A percentile compares a stretch with the other conserved stretches of the same genome.
Conservation (phyloP, 2,113 vertebrate species). For the Cololabis saira region DNA sequence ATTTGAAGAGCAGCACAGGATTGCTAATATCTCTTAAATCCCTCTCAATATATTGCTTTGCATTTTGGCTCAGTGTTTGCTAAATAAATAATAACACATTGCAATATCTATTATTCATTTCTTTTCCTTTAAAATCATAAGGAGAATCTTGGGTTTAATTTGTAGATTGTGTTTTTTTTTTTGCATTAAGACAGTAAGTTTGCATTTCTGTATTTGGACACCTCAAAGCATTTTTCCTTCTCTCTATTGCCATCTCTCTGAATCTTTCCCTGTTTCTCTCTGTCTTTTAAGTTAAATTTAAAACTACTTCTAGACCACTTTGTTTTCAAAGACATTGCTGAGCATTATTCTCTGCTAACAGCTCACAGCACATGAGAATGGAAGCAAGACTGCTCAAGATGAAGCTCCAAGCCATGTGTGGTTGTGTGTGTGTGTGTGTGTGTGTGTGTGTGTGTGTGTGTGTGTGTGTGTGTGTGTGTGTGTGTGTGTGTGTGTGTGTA, state of each 20-base stretch:
- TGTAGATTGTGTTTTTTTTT: too few species aligned
- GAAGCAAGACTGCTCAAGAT: conserved; percentile 49
- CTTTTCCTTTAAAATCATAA: too few species aligned
- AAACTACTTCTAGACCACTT: neutral
- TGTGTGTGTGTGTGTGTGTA: conserved; percentile 9
- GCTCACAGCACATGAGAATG: conserved; percentile 8
- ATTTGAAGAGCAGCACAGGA: too few species aligned
- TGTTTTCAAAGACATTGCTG: conserved; percentile 13
- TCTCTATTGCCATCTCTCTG: neutral
- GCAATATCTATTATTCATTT: too few species aligned
- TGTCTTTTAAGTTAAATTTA: neutral
- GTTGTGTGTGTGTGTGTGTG: neutral
- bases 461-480: conserved; percentile 13
- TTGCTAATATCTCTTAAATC: too few species aligned
- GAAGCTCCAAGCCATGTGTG: conserved; percentile 29
- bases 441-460: conserved; percentile 16
- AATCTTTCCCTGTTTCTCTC: conserved; percentile 7
- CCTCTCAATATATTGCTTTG: too few species aligned
- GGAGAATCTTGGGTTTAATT: too few species aligned
- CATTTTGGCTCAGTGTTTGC: too few species aligned
- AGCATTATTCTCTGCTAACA: conserved; percentile 26
- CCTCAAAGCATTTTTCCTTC: neutral
- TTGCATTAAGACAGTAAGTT: neutral
- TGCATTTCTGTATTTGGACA: neutral
- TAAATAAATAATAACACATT: too few species aligned